phyloP scores from a whole-genome alignment of 2,797 vertebrate genomes.

The Propithecus perrieri region DNA sequence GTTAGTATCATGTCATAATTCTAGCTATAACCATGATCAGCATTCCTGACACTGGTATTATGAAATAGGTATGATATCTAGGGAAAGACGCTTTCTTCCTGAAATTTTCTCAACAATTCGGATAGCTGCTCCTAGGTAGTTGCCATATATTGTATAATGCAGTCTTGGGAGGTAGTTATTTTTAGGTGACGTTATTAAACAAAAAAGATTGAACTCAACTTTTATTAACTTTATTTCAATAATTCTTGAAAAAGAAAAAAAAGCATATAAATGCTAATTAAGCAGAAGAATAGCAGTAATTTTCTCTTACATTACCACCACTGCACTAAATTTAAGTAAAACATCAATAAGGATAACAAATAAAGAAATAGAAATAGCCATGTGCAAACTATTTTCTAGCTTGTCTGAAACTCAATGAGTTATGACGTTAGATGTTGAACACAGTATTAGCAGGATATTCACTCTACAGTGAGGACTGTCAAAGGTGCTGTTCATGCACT shows the following conservation, averaged over 20 bases:
- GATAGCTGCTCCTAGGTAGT: not conserved
- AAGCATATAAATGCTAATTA: not conserved
- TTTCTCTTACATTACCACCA: not conserved
- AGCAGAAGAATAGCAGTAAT: not conserved
- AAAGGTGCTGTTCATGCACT: not conserved
- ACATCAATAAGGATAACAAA: not conserved
- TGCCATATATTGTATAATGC: not conserved
- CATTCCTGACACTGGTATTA: not conserved
- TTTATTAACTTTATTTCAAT: not conserved
- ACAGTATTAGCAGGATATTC: not conserved
- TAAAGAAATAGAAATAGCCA: not conserved
- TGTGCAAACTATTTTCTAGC: not conserved
- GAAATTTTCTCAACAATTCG: not conserved
- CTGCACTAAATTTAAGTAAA: not conserved
- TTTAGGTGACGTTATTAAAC: not conserved
- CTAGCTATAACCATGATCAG: not conserved
- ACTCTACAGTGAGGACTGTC: accelerated
- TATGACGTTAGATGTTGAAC: not conserved
- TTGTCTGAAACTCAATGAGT: not conserved
- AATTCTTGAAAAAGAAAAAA: not conserved
- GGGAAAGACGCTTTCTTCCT: not conserved
- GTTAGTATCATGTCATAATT: not conserved
- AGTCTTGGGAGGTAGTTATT: not conserved
- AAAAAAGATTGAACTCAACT: not conserved
- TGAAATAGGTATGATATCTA: not conserved